These are phyloP conservation scores for Drosophila malerkotliana DNA, from an alignment of 1,140 invertebrate species.

Conservation along the genomic window DNA sequence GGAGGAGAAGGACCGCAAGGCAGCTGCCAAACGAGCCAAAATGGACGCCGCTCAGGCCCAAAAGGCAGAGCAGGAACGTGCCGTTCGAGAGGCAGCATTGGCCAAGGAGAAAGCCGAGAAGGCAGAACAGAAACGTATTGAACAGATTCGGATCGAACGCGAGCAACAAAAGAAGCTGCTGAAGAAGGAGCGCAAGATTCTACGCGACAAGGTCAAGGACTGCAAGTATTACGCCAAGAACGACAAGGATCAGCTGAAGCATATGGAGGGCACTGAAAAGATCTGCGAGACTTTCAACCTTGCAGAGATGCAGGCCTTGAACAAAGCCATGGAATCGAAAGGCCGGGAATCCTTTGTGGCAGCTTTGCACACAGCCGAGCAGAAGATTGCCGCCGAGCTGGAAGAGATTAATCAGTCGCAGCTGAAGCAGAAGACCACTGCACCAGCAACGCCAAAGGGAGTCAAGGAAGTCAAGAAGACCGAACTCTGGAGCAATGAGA, in stretches of 20 bases:
- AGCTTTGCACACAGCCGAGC: slow-evolving; percentile 89
- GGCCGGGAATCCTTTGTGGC: slow-evolving; percentile 87
- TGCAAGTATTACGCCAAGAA: slow-evolving; percentile 92
- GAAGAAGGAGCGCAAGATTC: slow-evolving; percentile 93
- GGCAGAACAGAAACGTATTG: slow-evolving; percentile 90
- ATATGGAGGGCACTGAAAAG: slow-evolving; percentile 96
- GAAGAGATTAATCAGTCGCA: slow-evolving; percentile 83
- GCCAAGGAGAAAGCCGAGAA: slow-evolving; percentile 93
- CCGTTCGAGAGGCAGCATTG: slow-evolving; percentile 88
- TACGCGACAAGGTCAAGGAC: slow-evolving; percentile 94
- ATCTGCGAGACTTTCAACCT: slow-evolving; percentile 92
- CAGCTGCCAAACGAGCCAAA: slow-evolving; percentile 94
- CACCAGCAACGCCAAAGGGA: slow-evolving; percentile 53
- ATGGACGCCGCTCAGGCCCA: slow-evolving; percentile 94
- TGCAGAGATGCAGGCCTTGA: slow-evolving; percentile 90
- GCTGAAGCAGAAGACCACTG: slow-evolving; percentile 60
- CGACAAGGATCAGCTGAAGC: slow-evolving; percentile 90
- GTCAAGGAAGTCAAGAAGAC: slow-evolving; percentile 83
- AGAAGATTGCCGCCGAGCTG: slow-evolving; percentile 91
- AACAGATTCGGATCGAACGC: slow-evolving; percentile 93
- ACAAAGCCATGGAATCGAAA: slow-evolving; percentile 88
- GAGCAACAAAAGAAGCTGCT: slow-evolving; percentile 92
- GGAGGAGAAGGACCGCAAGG: slow-evolving; percentile 96
- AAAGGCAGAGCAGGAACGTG: slow-evolving; percentile 92
- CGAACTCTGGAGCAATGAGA: slow-evolving; percentile 92